These are phyloP conservation scores for Saxidomus purpurata DNA, from an alignment of 1,140 invertebrate species.

Conservation along the genomic window DNA sequence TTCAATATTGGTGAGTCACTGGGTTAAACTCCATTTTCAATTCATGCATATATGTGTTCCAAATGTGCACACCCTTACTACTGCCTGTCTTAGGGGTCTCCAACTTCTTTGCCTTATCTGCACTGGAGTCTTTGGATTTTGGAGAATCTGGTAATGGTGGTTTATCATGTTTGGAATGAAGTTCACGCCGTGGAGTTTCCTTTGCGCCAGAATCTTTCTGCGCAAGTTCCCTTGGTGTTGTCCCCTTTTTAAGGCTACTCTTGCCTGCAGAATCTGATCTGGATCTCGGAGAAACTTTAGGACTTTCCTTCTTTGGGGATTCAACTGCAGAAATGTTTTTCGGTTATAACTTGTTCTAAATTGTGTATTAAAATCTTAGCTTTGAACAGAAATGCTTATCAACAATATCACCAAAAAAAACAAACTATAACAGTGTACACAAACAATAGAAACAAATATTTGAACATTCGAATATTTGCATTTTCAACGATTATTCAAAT, in stretches of 20 bases:
- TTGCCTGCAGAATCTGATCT: background rate
- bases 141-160: conserved; percentile 46
- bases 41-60: conserved; percentile 39
- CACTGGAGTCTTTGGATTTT: conserved; percentile 7
- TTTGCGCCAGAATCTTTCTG: background rate
- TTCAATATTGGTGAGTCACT: background rate
- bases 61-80: conserved; percentile 36
- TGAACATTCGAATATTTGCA: too few species aligned
- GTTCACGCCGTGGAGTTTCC: conserved; percentile 40
- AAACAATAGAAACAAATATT: too few species aligned
- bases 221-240: background rate
- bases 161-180: conserved; percentile 15
- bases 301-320: conserved; percentile 21
- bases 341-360: background rate
- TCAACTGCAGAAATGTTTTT: background rate
- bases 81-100: background rate
- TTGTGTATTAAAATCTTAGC: too few species aligned
- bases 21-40: background rate
- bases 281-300: conserved; percentile 11
- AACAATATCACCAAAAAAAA: too few species aligned
- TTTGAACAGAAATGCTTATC: too few species aligned
- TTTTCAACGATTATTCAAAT: too few species aligned
- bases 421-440: too few species aligned
- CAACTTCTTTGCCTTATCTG: conserved; percentile 10
- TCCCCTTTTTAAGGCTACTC: background rate